Percentiles rank a stretch among this genome's conserved stretches.
Conservation (phyloP, 2,888 invertebrate genomes). For the Girardia tigrina region DNA sequence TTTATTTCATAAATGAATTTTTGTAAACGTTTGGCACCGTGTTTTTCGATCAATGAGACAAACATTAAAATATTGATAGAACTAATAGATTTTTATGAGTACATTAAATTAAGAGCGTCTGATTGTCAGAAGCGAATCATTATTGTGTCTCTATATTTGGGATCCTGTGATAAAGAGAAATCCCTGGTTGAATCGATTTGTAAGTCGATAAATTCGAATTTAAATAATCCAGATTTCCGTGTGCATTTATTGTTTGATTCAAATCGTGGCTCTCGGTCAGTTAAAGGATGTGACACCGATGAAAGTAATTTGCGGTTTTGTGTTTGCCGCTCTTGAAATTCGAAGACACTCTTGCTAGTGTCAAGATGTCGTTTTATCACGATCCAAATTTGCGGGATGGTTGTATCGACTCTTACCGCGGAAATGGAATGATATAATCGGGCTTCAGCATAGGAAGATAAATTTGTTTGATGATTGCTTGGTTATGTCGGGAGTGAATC, state of each 20-base stretch:
- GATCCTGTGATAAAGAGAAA: no score
- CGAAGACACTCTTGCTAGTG: conserved; percentile 36
- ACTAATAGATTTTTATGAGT: no score
- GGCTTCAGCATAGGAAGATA: conserved; percentile 90
- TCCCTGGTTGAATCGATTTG: no score
- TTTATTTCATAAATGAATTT: no score
- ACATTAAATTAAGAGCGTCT: no score
- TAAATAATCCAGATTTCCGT: neutral
- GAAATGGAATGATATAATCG: conserved; percentile 66
- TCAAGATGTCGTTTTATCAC: conserved; percentile 68
- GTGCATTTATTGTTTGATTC: neutral
- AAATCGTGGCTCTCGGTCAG: conserved; percentile 9
- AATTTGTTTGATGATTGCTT: conserved; percentile 85
- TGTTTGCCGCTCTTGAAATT: conserved; percentile 60
- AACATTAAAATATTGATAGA: no score
- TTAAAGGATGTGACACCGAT: neutral
- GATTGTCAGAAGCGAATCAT: no score
- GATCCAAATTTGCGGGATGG: conserved; percentile 74
- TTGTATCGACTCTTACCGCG: conserved; percentile 67
- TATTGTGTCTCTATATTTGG: no score
- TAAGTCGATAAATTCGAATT: no score
- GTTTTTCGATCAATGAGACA: no score
- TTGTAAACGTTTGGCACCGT: no score
- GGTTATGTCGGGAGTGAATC: conserved; percentile 88
- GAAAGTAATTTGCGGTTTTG: conserved; percentile 55